phyloP scores from a whole-genome alignment of 2,797 vertebrate species.

The Crocidura indochinensis region DNA sequence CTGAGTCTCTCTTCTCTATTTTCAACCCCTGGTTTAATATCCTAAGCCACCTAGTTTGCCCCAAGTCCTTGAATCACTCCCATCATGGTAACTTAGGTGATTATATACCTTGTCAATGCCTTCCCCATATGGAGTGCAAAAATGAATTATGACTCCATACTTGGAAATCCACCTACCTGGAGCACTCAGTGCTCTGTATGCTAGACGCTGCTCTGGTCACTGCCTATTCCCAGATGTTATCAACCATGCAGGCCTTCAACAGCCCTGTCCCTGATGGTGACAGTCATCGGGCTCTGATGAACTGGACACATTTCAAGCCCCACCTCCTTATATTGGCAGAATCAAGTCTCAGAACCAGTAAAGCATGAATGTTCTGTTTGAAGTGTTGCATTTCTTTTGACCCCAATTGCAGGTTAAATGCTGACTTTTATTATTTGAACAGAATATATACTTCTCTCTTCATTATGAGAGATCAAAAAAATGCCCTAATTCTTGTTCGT shows the following conservation, averaged over 20 bases:
- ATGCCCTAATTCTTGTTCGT: too few species aligned
- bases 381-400: conserved; percentile 43
- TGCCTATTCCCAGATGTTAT: too few species aligned
- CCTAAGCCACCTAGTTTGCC: background rate
- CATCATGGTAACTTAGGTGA: background rate
- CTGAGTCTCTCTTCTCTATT: conserved; percentile 34
- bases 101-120: conserved; percentile 9
- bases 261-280: too few species aligned
- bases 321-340: background rate
- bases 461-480: conserved; percentile 25
- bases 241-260: background rate
- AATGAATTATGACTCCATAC: background rate
- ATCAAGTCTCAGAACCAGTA: background rate
- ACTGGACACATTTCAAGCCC: background rate
- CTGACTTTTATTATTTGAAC: conserved; percentile 26
- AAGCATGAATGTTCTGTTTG: background rate
- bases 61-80: conserved; percentile 49
- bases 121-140: background rate
- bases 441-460: background rate
- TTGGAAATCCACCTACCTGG: background rate
- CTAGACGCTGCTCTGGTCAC: background rate
- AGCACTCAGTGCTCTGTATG: background rate
- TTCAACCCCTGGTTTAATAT: background rate
- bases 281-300: background rate
- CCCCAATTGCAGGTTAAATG: background rate